These are phyloP conservation scores for Rhagium mordax DNA, from an alignment of 2,888 invertebrate genomes.

Conservation along the genomic window DNA sequence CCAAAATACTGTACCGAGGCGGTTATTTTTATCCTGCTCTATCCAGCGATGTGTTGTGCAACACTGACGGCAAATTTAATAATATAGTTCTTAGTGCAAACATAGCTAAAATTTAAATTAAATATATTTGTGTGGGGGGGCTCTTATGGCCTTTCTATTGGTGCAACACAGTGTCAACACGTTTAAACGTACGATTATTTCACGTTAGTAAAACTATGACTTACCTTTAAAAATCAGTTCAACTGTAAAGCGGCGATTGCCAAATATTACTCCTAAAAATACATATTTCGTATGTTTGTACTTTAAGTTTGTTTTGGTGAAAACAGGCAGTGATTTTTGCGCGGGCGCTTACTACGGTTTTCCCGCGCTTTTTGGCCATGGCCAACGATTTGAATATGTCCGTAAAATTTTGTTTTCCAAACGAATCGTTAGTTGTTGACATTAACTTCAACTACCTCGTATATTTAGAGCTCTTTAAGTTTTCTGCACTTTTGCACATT, in stretches of 20 bases:
- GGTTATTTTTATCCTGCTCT: slow-evolving; percentile 52
- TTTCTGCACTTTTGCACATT: slow-evolving; percentile 32
- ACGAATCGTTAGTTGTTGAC: slow-evolving; percentile 35
- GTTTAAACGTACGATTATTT: slow-evolving; percentile 4
- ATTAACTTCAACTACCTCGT: slow-evolving; percentile 22
- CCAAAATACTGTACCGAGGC: slow-evolving; percentile 51
- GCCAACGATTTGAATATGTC: slow-evolving; percentile 25
- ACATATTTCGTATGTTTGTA: slow-evolving; percentile 35
- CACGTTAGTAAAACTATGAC: slow-evolving; percentile 24
- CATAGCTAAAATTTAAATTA: slow-evolving; percentile 40
- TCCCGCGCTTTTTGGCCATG: slow-evolving; percentile 21
- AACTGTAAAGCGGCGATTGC: slow-evolving; percentile 39
- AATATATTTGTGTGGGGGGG: slow-evolving; percentile 36
- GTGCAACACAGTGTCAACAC: slow-evolving; percentile 25
- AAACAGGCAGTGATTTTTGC: slow-evolving; percentile 14
- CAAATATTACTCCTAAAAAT: slow-evolving; percentile 55
- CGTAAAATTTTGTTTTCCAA: slow-evolving; percentile 39
- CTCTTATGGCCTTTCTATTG: slow-evolving; percentile 35
- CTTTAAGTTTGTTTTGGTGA: slow-evolving; percentile 17
- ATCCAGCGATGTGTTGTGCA: slow-evolving; percentile 45
- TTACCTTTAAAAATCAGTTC: slow-evolving; percentile 1
- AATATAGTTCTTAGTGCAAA: slow-evolving; percentile 38
- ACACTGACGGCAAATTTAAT: slow-evolving; percentile 38
- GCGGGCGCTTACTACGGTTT: slow-evolving; percentile 16
- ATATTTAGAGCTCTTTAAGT: slow-evolving; percentile 29